Conservation (phyloP, 1,140 invertebrate genomes). For the Lerema accius region DNA sequence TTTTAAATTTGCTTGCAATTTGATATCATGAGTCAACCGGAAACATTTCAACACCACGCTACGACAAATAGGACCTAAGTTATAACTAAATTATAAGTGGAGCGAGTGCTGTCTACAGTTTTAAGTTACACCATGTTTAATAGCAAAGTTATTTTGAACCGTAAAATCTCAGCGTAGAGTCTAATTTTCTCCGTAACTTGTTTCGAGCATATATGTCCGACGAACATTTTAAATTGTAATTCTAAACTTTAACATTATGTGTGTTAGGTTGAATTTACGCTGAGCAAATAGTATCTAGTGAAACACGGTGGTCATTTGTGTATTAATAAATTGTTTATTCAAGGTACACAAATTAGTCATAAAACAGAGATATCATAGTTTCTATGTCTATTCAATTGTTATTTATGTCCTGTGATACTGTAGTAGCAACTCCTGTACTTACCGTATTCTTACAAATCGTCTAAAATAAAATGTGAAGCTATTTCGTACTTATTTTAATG, state of each 20-base stretch:
- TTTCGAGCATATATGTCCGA: background rate
- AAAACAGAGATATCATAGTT: background rate
- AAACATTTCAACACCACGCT: slow-evolving; percentile 29
- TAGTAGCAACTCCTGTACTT: too few species aligned
- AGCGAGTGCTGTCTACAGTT: slow-evolving; percentile 21
- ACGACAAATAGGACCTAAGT: slow-evolving; percentile 33
- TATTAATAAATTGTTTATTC: slow-evolving; percentile 21
- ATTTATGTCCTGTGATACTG: background rate
- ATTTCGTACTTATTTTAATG: too few species aligned
- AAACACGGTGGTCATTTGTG: slow-evolving; percentile 19
- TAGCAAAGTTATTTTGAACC: background rate
- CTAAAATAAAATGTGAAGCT: too few species aligned
- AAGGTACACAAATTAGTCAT: slow-evolving; percentile 15
- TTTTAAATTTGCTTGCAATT: slow-evolving; percentile 9
- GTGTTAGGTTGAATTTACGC: background rate
- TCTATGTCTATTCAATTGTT: background rate
- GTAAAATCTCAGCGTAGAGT: background rate
- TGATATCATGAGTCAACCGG: slow-evolving; percentile 22
- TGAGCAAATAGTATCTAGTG: background rate
- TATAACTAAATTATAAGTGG: slow-evolving; percentile 35
- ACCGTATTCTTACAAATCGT: too few species aligned
- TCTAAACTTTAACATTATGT: background rate
- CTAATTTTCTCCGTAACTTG: background rate
- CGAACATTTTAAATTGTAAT: background rate
- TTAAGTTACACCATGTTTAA: slow-evolving; percentile 16